Base-by-base conservation (phyloP, 2,113 vertebrate genomes). In the Sigmodon hispidus region DNA sequence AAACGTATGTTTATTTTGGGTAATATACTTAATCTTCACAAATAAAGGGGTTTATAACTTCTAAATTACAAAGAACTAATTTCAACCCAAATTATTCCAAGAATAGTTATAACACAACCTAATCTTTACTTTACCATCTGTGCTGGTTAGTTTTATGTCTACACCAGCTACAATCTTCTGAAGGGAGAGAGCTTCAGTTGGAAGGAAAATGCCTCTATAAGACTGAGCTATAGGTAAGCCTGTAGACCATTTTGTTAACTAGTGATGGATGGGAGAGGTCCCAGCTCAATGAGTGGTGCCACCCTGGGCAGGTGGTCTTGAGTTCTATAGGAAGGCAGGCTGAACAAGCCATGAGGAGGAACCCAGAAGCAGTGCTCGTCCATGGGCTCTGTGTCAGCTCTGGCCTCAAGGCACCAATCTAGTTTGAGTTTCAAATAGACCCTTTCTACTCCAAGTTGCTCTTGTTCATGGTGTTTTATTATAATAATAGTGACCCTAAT, bases 11-110 rank as follows among this genome's bases (percentile, higher is more conserved):
- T 61, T 84, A 88, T 80, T 80, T 88, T 96, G 77, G 91, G 73
- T 77, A 90, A 76, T 90, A 69, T 65, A 85, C 29, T 89, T 94
- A 81, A 93, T 52, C 94, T 85, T 97, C 83, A 91, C 40, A 86
- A 94, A 69, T 94, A 96, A 94, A 52, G 57, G 36, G 75, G 65
- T 93, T 89, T n/a, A 89, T 57, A 96, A 70, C 81, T 94, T 91
- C 45, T 91, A 85, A 94, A 94, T 93, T 91, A 96, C 22, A 52
- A 95, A 80, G 81, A 95, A 90, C 19, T 90, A 50, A 75, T 52
- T 52, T 95, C 48, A 93, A 96, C 77, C 40, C 89, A 94, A 94
- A 93, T 90, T 34, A 81, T 93, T 91, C 92, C 26, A 85, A 57
- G 55, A 87, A 89, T 22, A 93, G 69, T 29, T 88, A 26, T 85